A percentile compares a stretch with the other conserved stretches of the same genome.
Conservation (phyloP, 2,113 vertebrate species). For the Chroicocephalus ridibundus region DNA sequence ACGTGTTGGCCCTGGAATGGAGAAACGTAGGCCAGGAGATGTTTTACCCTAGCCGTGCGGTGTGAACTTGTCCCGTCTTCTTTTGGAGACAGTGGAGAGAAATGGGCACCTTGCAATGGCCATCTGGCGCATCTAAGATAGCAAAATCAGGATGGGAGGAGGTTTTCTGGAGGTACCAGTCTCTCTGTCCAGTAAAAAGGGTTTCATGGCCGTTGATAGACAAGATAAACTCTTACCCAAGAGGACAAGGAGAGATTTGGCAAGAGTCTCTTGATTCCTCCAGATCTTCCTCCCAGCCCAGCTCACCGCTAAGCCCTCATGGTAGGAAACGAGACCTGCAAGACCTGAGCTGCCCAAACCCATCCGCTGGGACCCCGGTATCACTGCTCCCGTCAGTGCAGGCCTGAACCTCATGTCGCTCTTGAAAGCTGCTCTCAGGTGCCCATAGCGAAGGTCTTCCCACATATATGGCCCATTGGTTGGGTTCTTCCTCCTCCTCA, state of each 20-base stretch:
- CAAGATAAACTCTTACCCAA: neutral
- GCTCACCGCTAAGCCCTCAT: accelerated
- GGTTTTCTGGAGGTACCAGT: neutral
- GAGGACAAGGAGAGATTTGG: neutral
- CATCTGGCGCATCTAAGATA: neutral
- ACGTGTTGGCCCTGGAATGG: neutral
- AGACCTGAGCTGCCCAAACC: neutral
- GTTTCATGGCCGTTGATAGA: neutral
- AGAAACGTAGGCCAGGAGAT: neutral
- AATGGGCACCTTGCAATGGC: neutral
- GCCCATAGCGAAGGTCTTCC: neutral
- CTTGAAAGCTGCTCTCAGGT: neutral
- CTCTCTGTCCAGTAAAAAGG: neutral
- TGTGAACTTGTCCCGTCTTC: neutral
- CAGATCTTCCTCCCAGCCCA: neutral
- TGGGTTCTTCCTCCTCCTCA: neutral
- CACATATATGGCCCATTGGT: no score
- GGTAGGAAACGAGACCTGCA: neutral
- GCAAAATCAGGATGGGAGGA: neutral
- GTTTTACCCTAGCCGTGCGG: neutral
- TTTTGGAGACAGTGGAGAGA: neutral
- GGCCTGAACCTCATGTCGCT: neutral
- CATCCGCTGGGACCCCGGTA: neutral
- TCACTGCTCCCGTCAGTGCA: neutral
- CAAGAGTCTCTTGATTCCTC: neutral